phyloP scores from a whole-genome alignment of 2,888 invertebrate genomes.

The Drosophila pseudotakahashii region DNA sequence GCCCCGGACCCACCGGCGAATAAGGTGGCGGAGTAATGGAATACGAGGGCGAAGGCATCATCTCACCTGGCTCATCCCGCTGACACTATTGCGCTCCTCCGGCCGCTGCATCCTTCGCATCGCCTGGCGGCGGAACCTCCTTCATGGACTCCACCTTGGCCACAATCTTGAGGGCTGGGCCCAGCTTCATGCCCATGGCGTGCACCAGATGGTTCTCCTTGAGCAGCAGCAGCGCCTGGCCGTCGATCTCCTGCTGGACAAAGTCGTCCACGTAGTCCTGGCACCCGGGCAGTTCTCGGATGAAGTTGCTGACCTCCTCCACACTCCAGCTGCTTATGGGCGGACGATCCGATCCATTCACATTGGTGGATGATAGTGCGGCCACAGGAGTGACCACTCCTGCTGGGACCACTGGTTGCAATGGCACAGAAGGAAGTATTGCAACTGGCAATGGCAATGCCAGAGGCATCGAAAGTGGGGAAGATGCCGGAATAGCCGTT shows the following conservation, averaged over 20 bases:
- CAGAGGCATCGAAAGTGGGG: conserved; percentile 9
- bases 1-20: conserved; percentile 44
- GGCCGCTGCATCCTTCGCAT: conserved; percentile 49
- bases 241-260: conserved; percentile 97
- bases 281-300: conserved; percentile 94
- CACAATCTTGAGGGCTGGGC: conserved; percentile 97
- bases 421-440: conserved; percentile 8
- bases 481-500: conserved; percentile 10
- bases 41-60: conserved; percentile 40
- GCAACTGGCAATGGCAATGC: conserved; percentile 22
- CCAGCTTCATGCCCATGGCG: conserved; percentile 97
- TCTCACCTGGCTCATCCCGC: conserved; percentile 18
- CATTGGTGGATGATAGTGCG: conserved; percentile 14
- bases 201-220: conserved; percentile 97
- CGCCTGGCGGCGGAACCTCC: conserved; percentile 66
- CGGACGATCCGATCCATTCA: conserved; percentile 61
- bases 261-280: conserved; percentile 97
- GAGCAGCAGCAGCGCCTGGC: conserved; percentile 95
- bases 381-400: conserved; percentile 20
- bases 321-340: conserved; percentile 87
- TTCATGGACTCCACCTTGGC: conserved; percentile 94
- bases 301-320: conserved; percentile 94
- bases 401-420: conserved; percentile 12
- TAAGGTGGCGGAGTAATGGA: conserved; percentile 60
- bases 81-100: conserved; percentile 53